phyloP scores from a whole-genome alignment of 2,888 invertebrate genomes.

The Erpobdella octoculata region DNA sequence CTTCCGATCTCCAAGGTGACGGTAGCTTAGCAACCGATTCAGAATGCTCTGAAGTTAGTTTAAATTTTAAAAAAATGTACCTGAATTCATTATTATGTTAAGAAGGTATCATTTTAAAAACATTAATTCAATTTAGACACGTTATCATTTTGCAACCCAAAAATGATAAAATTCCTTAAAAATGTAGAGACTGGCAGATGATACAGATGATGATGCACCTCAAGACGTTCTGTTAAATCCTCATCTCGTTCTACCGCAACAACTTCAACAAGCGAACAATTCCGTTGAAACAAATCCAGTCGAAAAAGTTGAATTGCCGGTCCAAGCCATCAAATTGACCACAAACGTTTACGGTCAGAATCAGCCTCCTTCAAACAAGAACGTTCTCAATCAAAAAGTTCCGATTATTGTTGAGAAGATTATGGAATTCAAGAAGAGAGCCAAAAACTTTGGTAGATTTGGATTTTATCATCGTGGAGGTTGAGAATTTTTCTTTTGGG shows the following conservation, averaged over 20 bases:
- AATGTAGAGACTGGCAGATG: not conserved
- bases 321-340: not conserved
- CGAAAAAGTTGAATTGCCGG: too few species aligned
- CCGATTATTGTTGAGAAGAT: slow-evolving; percentile 30
- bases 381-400: slow-evolving; percentile 11
- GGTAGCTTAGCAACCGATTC: slow-evolving; percentile 24
- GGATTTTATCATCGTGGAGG: too few species aligned
- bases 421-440: slow-evolving; percentile 33
- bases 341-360: not conserved
- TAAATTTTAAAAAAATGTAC: not conserved
- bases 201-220: not conserved
- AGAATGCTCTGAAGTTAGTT: slow-evolving; percentile 24
- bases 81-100: too few species aligned
- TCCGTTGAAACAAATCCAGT: too few species aligned
- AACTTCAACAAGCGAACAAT: too few species aligned
- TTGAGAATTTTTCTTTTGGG: too few species aligned
- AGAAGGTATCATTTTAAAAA: too few species aligned
- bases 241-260: not conserved
- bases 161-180: too few species aligned
- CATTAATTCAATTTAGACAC: too few species aligned
- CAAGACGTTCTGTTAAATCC: not conserved
- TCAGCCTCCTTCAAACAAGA: slow-evolving; percentile 5
- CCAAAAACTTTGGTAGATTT: slow-evolving; percentile 1
- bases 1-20: slow-evolving; percentile 6
- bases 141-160: too few species aligned